These are phyloP conservation scores for Lepidocyrtoides sp. DNA, from an alignment of 2,888 invertebrate genomes.

Conservation along the genomic window DNA sequence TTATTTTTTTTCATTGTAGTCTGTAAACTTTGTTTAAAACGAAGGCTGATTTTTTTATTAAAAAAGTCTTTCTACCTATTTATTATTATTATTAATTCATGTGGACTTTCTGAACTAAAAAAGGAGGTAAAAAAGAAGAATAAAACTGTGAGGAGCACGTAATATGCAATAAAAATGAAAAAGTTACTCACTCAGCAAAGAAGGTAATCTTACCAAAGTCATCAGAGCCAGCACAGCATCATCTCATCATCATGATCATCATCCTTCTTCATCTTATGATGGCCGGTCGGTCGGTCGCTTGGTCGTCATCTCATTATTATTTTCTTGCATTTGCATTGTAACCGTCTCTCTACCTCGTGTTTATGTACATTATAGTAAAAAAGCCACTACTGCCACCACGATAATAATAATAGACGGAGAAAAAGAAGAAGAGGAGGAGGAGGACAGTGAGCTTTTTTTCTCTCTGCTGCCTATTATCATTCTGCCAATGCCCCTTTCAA, in stretches of 20 bases:
- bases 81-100: background rate
- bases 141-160: background rate
- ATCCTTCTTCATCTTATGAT: background rate
- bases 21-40: background rate
- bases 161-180: background rate
- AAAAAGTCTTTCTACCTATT: background rate
- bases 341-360: background rate
- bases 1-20: background rate
- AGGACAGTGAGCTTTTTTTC: conserved; percentile 37
- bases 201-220: conserved; percentile 18
- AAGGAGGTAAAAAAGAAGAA: conserved; percentile 44
- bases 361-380: conserved; percentile 3
- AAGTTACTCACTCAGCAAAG: conserved; percentile 14
- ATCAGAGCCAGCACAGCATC: too few relatives aligned
- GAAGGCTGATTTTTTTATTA: conserved; percentile 9
- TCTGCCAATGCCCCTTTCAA: conserved; percentile 58
- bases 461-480: conserved; percentile 47
- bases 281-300: background rate
- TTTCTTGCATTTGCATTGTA: background rate
- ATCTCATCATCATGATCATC: background rate
- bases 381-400: background rate
- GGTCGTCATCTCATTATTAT: background rate
- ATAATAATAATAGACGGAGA: conserved; percentile 13
- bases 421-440: conserved; percentile 11
- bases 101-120: conserved; percentile 34